A percentile compares a stretch with the other conserved stretches of the same genome.
Evolutionary conservation across 2,113 vertebrate species (phyloP).

Genomic region (Agapornis roseicollis): DNA sequence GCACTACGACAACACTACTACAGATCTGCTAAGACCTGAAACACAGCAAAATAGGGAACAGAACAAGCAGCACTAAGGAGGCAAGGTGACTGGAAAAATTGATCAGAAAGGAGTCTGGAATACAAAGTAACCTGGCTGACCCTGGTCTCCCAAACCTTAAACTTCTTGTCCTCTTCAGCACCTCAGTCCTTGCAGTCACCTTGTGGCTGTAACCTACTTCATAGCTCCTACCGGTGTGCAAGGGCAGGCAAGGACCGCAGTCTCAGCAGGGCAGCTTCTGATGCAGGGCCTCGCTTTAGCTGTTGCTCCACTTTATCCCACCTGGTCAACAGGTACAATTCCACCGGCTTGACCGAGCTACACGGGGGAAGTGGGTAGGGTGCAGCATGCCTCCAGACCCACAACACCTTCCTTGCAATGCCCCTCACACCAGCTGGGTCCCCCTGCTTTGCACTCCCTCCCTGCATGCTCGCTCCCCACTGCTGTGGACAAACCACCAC

Average conservation of each 20-base stretch:
- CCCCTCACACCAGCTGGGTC: rapidly evolving
- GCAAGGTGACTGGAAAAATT: not conserved
- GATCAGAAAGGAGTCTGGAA: not conserved
- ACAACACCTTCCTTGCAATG: rapidly evolving
- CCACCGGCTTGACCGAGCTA: rapidly evolving
- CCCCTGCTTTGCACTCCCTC: rapidly evolving
- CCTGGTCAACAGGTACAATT: too few species aligned
- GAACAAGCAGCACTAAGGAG: not conserved
- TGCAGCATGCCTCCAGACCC: rapidly evolving
- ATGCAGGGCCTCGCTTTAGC: not conserved
- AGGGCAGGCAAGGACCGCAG: not conserved
- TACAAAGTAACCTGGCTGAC: not conserved
- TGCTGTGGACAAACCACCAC: rapidly evolving
- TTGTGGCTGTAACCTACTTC: not conserved
- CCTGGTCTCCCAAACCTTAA: not conserved
- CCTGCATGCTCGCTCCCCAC: rapidly evolving
- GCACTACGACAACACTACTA: not conserved
- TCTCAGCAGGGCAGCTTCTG: not conserved
- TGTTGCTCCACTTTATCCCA: not conserved
- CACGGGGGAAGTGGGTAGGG: rapidly evolving
- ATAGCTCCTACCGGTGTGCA: not conserved
- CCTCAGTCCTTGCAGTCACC: not conserved
- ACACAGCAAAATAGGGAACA: not conserved
- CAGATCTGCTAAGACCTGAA: not conserved
- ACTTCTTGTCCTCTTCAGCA: not conserved